Conservation (phyloP, 2,888 invertebrate species). For the Cryptosula pallasiana region DNA sequence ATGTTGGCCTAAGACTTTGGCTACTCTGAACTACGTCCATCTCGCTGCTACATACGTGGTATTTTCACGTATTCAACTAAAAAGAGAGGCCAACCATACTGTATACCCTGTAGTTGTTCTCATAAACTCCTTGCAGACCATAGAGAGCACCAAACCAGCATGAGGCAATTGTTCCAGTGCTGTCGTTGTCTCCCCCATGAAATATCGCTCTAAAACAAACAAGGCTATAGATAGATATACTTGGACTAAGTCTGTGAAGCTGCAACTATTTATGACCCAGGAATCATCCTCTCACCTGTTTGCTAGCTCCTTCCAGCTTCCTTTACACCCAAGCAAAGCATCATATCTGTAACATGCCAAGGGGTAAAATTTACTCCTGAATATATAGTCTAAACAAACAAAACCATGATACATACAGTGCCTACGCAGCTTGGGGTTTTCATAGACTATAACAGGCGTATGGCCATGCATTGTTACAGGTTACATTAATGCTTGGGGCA, state of each 20-base stretch:
- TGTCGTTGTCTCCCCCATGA: slow-evolving; percentile 50
- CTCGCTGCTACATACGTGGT: too few relatives aligned
- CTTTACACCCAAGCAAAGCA: slow-evolving; percentile 38
- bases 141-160: slow-evolving; percentile 46
- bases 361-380: too few relatives aligned
- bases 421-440: too few relatives aligned
- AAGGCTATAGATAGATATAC: background rate
- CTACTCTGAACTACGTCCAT: too few relatives aligned
- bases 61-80: too few relatives aligned
- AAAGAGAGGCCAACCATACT: background rate
- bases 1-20: too few relatives aligned
- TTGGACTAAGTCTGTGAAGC: background rate
- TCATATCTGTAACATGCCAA: slow-evolving; percentile 43
- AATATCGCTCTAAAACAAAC: slow-evolving; percentile 37
- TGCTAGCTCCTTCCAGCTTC: slow-evolving; percentile 43
- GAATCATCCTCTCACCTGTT: slow-evolving; percentile 32
- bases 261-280: background rate
- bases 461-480: too few relatives aligned
- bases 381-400: too few relatives aligned
- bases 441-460: too few relatives aligned
- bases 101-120: slow-evolving; percentile 38
- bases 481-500: too few relatives aligned
- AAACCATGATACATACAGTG: too few relatives aligned
- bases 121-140: slow-evolving; percentile 44
- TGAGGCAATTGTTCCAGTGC: slow-evolving; percentile 48